A percentile compares a stretch with the other conserved stretches of the same genome.
Evolutionary conservation across 92 coral and sea anemone species (phyloP).

Genomic region (Ricordea florida): DNA sequence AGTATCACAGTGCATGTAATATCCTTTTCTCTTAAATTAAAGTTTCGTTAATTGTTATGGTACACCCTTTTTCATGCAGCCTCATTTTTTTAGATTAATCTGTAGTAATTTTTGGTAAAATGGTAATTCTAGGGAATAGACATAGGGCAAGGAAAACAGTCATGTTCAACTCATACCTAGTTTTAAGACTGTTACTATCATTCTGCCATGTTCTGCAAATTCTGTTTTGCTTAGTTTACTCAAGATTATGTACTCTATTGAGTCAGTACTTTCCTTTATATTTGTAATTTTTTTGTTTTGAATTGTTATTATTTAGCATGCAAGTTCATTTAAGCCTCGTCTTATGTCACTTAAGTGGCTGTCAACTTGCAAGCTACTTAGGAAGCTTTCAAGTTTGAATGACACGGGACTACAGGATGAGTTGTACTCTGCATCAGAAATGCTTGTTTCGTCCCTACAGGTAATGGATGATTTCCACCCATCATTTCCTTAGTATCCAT

Average conservation of each 20-base stretch:
- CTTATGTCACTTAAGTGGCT: conserved; percentile 92
- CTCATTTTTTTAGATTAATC: not conserved
- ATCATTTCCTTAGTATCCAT: no score
- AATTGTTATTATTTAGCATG: conserved; percentile 65
- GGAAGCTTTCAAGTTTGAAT: conserved; percentile 57
- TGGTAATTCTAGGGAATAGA: not conserved
- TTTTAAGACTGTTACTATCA: no score
- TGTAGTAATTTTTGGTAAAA: not conserved
- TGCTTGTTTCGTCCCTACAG: conserved; percentile 78
- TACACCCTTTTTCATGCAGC: not conserved
- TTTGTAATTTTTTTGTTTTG: no score
- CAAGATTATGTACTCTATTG: no score
- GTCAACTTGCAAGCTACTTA: conserved; percentile 80
- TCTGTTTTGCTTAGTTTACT: no score
- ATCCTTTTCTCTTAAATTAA: no score
- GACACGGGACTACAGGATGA: conserved; percentile 58
- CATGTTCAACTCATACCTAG: no score
- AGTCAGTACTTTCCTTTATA: no score
- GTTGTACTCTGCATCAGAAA: conserved; percentile 78
- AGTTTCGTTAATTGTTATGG: no score
- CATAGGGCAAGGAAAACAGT: no score
- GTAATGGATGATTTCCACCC: no score
- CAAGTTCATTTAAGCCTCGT: conserved; percentile 87
- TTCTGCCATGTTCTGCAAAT: not conserved
- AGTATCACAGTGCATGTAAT: no score